Base-by-base conservation (phyloP, 2,797 vertebrate species). In the Ptychobarbus kaznakovi region DNA sequence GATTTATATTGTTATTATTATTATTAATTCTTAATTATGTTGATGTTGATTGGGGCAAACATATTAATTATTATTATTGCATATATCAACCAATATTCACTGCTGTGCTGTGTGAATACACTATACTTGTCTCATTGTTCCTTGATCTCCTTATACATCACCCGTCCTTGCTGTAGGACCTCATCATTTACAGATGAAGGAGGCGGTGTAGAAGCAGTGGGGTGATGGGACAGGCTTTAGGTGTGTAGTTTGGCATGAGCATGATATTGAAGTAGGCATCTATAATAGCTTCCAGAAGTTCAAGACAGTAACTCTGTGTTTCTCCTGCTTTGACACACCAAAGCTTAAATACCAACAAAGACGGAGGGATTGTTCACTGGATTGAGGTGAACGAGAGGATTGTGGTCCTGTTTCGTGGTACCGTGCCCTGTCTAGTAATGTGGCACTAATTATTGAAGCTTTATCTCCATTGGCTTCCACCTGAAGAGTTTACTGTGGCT, bases 251-350 rank as follows among this genome's bases (percentile, higher is more conserved):
- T 80, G 49, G 86, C 75, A 76, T 72, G 56, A 86, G 84, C 72
- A 42, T 7, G 13, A 75, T 80, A 88, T 56, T 70, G 80, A 25
- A 88, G 65, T 68, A 85, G 42, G 65, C 75, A 11, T 77, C 80
- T 78, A 25, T 88, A 88, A 89, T 89, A 61, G 75, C 82, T 90
- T 89, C 88, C 89, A 90, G 87, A 88, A 65, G 44, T 75, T 74
- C 42, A 20, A 56, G 81, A 88, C 87, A 88, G 87, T 82, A 82
- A 84, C 77, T 81, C 73, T 89, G 79, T 89, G 85, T 82, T 77
- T 46, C 42, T 81, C 61, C 15, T 72, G 25, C 73, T 79, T 10
- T 18, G 58, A 72, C n/a, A 8, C 58, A 82, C 68, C 56, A 53
- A 5, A 40, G 49, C 63, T 86, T 86, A 79, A 68, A 68, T 69